Evolutionary conservation across 2,888 invertebrate species (phyloP), one percentile per base, ranked within the genome.

Genomic region (Yponomeuta plumbellus): DNA sequence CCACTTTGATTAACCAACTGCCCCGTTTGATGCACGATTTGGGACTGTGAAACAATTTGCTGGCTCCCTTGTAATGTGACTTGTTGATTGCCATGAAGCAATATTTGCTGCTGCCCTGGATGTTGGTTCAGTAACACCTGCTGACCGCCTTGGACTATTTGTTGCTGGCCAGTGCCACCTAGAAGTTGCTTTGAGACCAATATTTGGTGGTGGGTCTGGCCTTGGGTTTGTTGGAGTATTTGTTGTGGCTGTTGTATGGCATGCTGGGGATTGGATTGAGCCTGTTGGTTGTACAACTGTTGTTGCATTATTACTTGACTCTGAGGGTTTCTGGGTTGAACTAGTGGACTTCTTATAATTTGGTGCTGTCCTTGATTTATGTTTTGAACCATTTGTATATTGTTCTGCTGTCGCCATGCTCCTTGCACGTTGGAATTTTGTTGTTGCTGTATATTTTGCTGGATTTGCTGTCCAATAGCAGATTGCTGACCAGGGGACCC

Each of bases 201-300:
- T 73, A 91, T 89, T 73, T 86, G 92, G 76, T 88, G 91, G 69
- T 86, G 89, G 5, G 92, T 91, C 77, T 85, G 93, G 66, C 83
- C 91, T 80, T 92, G 93, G 26, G 90, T 78, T 72, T 94, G 94
- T 78, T 94, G 92, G 34, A 94, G 87, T 40, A 93, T 88, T 72
- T 94, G 93, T 71, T 93, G 92, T 64, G 92, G 92, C 70, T 93
- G 93, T 72, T 93, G 92, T 21, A 92, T 85, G 39, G 83, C 75
- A 68, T 90, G 90, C 70, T 93, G 93, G 5, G 93, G 93, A 71
- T 92, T 93, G 26, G 91, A 76, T 52, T 52, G 44, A 8, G 84
- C 73, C 68, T 70, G 75, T 69, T 86, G 91, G 68, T 86, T 92
- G 75, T 83, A 87, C 68, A 91, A 92, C 71, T 93, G 92, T 67